Base-by-base conservation (phyloP, 2,797 vertebrate genomes). In the Masticophis lateralis region DNA sequence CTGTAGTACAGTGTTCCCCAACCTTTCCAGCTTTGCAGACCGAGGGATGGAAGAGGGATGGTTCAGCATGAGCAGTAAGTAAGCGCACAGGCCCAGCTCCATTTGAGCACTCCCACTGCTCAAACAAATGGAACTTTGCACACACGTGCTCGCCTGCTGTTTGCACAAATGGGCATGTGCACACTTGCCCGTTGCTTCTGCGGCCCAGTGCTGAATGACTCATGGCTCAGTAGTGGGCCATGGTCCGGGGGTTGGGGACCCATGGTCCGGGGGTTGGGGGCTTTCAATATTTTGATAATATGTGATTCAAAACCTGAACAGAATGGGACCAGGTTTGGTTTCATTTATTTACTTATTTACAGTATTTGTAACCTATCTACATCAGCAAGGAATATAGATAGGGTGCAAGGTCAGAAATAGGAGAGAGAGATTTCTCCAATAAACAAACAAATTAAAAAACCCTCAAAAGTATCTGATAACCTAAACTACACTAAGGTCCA, bases 31-130 rank as follows among this genome's bases (percentile, higher is more conserved):
- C 69, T 74, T 74, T 37, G 16, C 16, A 8, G 14, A 74, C 66
- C 1, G 2, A 2, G n/a, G 66, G 6, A 16, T 32, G 66, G n/a
- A n/a, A 69, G 66, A 32, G 5, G 5, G 28, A 69, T 69, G 14
- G 14, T 32, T 69, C n/a, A 28, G 61, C 14, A 1, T 1, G 1
- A 74, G n/a, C 7, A 74, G 66, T 8, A 37, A 32, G 14, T 32
- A 32, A 69, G 5, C 2, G 1, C 0, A 0, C 6, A 2, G 18
- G 14, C 1, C 1, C 6, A 74, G n/a, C 66, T 74, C 7, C 66
- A 74, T 37, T 37, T 20, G 37, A 37, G 37, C 37, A 37, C 37
- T 1, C n/a, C 5, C 14, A 74, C 32, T 0, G 5, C 6, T 74
- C 69, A 74, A 32, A 37, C n/a, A 74, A 74, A 74, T 74, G 69